Evolutionary conservation across 2,888 invertebrate species (phyloP).

Genomic region (Conistra vaccinii): DNA sequence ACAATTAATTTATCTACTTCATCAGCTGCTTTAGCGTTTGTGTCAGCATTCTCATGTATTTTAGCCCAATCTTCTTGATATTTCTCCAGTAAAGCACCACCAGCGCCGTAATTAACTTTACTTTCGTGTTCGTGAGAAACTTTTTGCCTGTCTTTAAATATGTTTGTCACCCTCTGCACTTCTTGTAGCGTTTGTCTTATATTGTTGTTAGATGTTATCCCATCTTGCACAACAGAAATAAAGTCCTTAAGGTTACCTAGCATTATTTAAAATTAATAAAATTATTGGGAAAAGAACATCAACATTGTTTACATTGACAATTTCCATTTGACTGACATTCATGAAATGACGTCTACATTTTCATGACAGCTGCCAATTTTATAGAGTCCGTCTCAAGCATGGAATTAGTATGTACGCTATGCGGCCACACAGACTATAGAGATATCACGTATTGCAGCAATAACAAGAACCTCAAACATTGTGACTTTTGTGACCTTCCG

Average conservation of each 20-base stretch:
- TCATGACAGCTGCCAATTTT: conserved; percentile 11
- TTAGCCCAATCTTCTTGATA: conserved; percentile 94
- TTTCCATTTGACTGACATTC: conserved; percentile 32
- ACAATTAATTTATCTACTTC: conserved; percentile 85
- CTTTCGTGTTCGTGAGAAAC: conserved; percentile 78
- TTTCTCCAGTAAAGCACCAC: conserved; percentile 92
- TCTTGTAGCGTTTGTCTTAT: conserved; percentile 85
- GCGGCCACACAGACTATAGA: too few species aligned
- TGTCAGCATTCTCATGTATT: conserved; percentile 92
- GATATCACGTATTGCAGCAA: too few species aligned
- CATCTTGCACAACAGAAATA: conserved; percentile 88
- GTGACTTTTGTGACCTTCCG: too few species aligned
- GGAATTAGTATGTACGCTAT: not conserved
- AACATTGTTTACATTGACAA: conserved; percentile 57
- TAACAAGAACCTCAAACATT: too few species aligned
- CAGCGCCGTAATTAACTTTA: conserved; percentile 91
- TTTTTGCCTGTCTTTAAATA: conserved; percentile 85
- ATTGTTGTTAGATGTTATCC: conserved; percentile 83
- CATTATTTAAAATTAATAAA: conserved; percentile 73
- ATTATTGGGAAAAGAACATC: conserved; percentile 31
- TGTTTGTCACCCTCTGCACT: conserved; percentile 85
- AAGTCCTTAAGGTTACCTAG: conserved; percentile 88
- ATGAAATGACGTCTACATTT: conserved; percentile 31
- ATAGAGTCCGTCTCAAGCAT: not conserved
- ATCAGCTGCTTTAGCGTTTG: conserved; percentile 92